Percentiles rank a stretch among this genome's conserved stretches.
These are phyloP conservation scores for Turnix velox DNA, from an alignment of 2,113 vertebrate genomes.

Conservation along the genomic window DNA sequence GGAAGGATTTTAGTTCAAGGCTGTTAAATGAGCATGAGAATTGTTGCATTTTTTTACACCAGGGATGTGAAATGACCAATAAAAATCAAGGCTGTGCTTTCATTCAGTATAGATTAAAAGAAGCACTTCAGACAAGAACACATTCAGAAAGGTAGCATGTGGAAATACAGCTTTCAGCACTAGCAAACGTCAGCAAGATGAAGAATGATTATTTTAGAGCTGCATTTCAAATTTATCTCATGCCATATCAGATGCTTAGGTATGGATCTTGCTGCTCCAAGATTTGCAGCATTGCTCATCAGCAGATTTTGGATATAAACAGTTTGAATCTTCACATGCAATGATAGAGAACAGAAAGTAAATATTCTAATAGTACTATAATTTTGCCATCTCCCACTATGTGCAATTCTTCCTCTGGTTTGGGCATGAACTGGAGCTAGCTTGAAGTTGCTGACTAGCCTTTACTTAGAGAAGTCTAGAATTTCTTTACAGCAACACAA, in stretches of 20 bases:
- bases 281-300: neutral
- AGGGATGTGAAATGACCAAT: neutral
- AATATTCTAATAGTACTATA: neutral
- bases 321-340: neutral
- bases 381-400: neutral
- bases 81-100: neutral
- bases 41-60: neutral
- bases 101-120: neutral
- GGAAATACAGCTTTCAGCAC: neutral
- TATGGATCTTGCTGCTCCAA: neutral
- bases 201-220: neutral
- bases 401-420: neutral
- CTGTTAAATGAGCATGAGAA: neutral
- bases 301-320: neutral
- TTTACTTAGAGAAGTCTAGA: neutral
- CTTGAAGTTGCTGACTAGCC: neutral
- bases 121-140: neutral
- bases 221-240: neutral
- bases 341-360: neutral
- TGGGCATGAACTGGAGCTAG: neutral
- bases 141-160: neutral
- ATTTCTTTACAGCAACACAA: neutral
- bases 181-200: neutral
- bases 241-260: neutral
- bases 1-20: neutral